Percentiles rank a stretch among this genome's conserved stretches.
phyloP scores from a whole-genome alignment of 1,140 invertebrate species.

The Lepidurus couesii region DNA sequence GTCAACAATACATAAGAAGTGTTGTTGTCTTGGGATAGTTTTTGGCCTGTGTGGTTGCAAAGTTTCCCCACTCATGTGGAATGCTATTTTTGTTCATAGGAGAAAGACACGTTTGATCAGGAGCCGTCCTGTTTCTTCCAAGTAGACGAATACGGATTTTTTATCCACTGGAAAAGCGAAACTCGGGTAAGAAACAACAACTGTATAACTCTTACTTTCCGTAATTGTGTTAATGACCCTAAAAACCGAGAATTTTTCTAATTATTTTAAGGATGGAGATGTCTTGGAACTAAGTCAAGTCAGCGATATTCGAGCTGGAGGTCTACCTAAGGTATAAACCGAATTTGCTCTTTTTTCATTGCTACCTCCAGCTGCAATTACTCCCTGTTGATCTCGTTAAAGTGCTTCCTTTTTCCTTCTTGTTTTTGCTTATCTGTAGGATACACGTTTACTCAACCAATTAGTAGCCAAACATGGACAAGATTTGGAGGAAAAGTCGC shows the following conservation, averaged over 20 bases:
- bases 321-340: slow-evolving; percentile 68
- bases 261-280: slow-evolving; percentile 73
- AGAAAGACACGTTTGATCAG: slow-evolving; percentile 81
- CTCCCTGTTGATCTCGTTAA: slow-evolving; percentile 36
- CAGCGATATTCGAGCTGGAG: slow-evolving; percentile 86
- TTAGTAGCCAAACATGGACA: slow-evolving; percentile 68
- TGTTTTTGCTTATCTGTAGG: slow-evolving; percentile 52
- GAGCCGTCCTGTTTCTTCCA: slow-evolving; percentile 86
- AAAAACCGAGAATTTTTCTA: neutral
- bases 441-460: slow-evolving; percentile 74
- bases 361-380: slow-evolving; percentile 30
- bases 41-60: neutral
- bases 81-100: slow-evolving; percentile 45
- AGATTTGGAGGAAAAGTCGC: slow-evolving; percentile 84
- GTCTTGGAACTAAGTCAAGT: slow-evolving; percentile 95
- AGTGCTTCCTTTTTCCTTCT: neutral
- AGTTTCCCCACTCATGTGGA: neutral
- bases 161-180: slow-evolving; percentile 98
- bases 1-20: neutral
- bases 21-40: neutral
- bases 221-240: slow-evolving; percentile 13
- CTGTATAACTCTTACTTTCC: too few species aligned
- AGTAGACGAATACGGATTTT: slow-evolving; percentile 98
- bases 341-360: neutral
- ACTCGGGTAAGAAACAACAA: slow-evolving; percentile 62